Conservation (phyloP, 2,113 vertebrate species). For the Oophaga pumilio region DNA sequence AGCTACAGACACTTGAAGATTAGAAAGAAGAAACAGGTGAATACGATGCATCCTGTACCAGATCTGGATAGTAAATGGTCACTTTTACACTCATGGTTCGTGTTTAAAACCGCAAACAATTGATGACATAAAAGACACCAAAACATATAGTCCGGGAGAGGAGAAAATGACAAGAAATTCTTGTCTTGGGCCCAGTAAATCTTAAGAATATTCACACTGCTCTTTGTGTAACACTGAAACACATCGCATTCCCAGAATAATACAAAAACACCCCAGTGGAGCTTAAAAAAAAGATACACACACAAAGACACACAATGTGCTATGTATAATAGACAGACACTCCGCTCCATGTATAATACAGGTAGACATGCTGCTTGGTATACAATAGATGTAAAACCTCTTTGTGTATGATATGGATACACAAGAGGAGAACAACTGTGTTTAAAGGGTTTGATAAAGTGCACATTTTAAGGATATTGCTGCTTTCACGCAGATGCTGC, state of each 20-base stretch:
- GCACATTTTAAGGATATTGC: slow-evolving; percentile 19
- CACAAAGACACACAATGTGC: slow-evolving; percentile 18
- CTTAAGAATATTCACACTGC: slow-evolving; percentile 29
- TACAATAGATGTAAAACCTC: slow-evolving; percentile 41
- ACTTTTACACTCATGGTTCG: neutral
- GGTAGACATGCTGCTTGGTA: slow-evolving; percentile 1
- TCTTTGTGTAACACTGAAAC: slow-evolving; percentile 18
- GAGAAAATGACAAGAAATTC: neutral
- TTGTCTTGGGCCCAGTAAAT: slow-evolving; percentile 13
- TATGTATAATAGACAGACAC: slow-evolving; percentile 37
- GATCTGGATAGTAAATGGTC: neutral
- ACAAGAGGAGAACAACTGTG: slow-evolving; percentile 20
- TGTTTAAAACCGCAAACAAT: neutral
- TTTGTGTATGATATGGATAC: slow-evolving; percentile 31
- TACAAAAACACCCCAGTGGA: slow-evolving; percentile 24
- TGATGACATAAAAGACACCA: neutral
- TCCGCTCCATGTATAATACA: slow-evolving; percentile 33
- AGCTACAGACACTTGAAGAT: neutral
- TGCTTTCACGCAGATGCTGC: slow-evolving; percentile 6
- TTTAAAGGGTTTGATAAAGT: slow-evolving; percentile 9
- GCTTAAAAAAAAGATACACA: neutral
- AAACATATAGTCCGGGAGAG: neutral
- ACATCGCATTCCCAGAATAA: slow-evolving; percentile 18
- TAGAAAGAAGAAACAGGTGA: too few species aligned
- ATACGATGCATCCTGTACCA: neutral